These are phyloP conservation scores for Hemicordylus capensis DNA, from an alignment of 2,113 vertebrate genomes.

Conservation along the genomic window DNA sequence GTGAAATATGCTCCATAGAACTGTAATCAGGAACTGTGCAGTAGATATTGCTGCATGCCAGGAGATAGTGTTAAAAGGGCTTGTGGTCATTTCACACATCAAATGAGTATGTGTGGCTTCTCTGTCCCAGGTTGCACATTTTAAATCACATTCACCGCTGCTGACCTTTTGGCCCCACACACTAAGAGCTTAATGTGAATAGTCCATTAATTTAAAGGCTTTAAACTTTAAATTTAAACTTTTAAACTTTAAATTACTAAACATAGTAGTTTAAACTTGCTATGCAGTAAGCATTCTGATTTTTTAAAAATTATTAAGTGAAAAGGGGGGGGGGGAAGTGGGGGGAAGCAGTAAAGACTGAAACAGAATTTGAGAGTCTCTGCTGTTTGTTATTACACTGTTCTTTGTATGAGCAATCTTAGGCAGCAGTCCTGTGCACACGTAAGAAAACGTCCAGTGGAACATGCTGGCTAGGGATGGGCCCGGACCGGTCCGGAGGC, in stretches of 20 bases:
- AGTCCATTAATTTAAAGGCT: slow-evolving; percentile 74
- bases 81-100: slow-evolving; percentile 71
- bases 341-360: background rate
- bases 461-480: too few relatives aligned
- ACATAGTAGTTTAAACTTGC: slow-evolving; percentile 68
- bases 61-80: slow-evolving; percentile 65
- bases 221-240: too few relatives aligned
- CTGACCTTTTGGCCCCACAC: slow-evolving; percentile 73
- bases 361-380: background rate
- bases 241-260: too few relatives aligned
- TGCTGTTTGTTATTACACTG: background rate
- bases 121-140: slow-evolving; percentile 70
- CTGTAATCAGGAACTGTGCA: slow-evolving; percentile 53
- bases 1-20: slow-evolving; percentile 51
- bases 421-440: too few relatives aligned
- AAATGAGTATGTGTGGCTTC: slow-evolving; percentile 63
- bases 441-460: too few relatives aligned
- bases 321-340: background rate
- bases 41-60: slow-evolving; percentile 57
- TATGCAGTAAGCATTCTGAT: slow-evolving; percentile 63
- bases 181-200: slow-evolving; percentile 70
- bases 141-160: slow-evolving; percentile 72
- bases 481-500: too few relatives aligned
- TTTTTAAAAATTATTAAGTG: slow-evolving; percentile 41
- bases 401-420: background rate